Base-by-base conservation (phyloP, 2,888 invertebrate genomes). In the Ennomos erosarius region DNA sequence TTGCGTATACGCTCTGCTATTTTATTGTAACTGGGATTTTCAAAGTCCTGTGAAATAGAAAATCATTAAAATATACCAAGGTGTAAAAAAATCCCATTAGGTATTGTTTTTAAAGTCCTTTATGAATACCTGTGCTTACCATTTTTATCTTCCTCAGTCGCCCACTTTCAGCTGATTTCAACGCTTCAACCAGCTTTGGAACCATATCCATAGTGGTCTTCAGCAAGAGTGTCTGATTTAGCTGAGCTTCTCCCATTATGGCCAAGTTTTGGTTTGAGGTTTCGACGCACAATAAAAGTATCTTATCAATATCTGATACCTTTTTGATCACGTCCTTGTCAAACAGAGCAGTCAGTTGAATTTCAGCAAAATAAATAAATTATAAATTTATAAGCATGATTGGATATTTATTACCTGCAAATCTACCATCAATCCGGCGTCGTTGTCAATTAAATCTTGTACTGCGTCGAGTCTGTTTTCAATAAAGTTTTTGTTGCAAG, bases 131-230 rank as follows among this genome's bases (percentile, higher is more conserved):
- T 26, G n/a, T n/a, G 26, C 26, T 26, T 83, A 96, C 96, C 92
- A 94, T 84, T 74, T 89, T 88, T 42, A 94, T 94, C 69, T 92
- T 92, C 63, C 83, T 85, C 11, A 96, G 85, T 55, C 94, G 91
- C 4, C 92, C 85, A 70, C 94, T 92, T 51, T 92, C 80, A 10
- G 93, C 93, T 1, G 81, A 76, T 35, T 85, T 79, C 5, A 97
- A 79, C 0, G 93, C 92, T 26, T 93, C 93, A 9, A 89, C 84
- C 8, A 98, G 88, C 4, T 94, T 94, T 0, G 95, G 94, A 0
- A 98, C 89, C 54, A 95, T 80, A 59, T 96, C 96, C 78, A 98
- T 92, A 0, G 95, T 94, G 44, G 95, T 95, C 83, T 98, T 98
- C 36, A 98, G 83, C 8, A 95, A 87, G 10, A 98, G 88, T 0